Evolutionary conservation across 1,140 invertebrate species (phyloP).

Genomic region (Hycleus phaleratus): DNA sequence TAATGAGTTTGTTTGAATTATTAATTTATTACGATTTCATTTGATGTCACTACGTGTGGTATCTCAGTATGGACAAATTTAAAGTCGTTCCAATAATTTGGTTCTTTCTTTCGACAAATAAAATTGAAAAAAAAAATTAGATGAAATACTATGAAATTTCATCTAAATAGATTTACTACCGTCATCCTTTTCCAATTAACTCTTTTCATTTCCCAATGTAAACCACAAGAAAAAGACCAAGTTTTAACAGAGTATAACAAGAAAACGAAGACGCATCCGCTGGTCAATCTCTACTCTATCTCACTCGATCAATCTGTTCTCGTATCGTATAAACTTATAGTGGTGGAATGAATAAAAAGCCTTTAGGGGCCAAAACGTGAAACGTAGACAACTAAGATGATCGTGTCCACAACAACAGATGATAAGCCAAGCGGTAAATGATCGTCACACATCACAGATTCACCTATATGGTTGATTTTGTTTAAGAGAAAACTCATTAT

Average conservation of each 20-base stretch:
- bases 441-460: conserved; percentile 18
- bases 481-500: too few species aligned
- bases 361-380: too few species aligned
- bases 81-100: too few species aligned
- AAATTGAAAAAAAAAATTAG: background rate
- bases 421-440: conserved; percentile 18
- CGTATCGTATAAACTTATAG: too few species aligned
- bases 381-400: too few species aligned
- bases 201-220: background rate
- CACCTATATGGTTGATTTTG: conserved; percentile 2
- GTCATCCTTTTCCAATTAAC: conserved; percentile 17
- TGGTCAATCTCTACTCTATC: conserved; percentile 3
- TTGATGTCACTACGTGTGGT: background rate
- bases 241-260: too few species aligned
- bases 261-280: too few species aligned
- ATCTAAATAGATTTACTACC: background rate
- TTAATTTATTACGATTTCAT: conserved; percentile 34
- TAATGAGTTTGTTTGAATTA: conserved; percentile 38
- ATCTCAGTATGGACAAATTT: too few species aligned
- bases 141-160: background rate
- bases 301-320: conserved; percentile 5
- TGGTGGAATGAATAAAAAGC: too few species aligned
- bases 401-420: too few species aligned
- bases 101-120: too few species aligned
- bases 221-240: too few species aligned